Percentiles rank a stretch among this genome's conserved stretches.
These are phyloP conservation scores for Hestina assimilis DNA, from an alignment of 1,140 invertebrate species.

Conservation along the genomic window DNA sequence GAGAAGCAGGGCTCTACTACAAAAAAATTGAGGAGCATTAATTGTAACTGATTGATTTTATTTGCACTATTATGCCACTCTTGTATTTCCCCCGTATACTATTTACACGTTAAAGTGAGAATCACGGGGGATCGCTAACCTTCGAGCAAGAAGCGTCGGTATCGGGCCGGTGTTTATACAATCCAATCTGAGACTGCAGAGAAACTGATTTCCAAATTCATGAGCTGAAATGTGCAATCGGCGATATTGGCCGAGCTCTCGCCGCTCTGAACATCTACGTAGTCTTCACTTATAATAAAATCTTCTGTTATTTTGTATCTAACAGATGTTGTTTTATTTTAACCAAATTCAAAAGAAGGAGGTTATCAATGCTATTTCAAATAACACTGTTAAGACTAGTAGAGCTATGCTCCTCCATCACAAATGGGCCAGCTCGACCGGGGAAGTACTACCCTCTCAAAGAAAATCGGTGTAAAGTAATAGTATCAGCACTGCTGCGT, in stretches of 20 bases:
- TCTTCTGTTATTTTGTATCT: background rate
- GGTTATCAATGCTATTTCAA: too few relatives aligned
- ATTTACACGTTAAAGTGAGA: constrained; percentile 8
- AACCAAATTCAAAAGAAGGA: too few relatives aligned
- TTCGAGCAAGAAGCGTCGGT: constrained; percentile 4
- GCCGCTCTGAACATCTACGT: background rate
- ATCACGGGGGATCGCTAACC: constrained; percentile 11
- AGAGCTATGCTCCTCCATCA: too few relatives aligned
- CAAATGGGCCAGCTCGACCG: too few relatives aligned
- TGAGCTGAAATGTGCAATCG: constrained; percentile 39
- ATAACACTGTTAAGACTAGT: too few relatives aligned
- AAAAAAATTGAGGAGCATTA: too few relatives aligned
- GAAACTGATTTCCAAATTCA: constrained; percentile 41
- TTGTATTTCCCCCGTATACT: constrained; percentile 1
- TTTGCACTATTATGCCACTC: background rate
- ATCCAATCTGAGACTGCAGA: constrained; percentile 21
- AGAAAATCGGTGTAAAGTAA: too few relatives aligned
- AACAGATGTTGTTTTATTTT: too few relatives aligned
- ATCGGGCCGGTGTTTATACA: constrained; percentile 18
- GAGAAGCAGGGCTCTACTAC: too few relatives aligned
- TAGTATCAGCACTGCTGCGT: too few relatives aligned
- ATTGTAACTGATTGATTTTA: too few relatives aligned
- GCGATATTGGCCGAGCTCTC: constrained; percentile 26
- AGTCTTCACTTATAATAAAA: background rate
- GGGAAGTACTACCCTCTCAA: too few relatives aligned